Base-by-base conservation (phyloP, 2,888 invertebrate species). In the Lasius fuliginosus region DNA sequence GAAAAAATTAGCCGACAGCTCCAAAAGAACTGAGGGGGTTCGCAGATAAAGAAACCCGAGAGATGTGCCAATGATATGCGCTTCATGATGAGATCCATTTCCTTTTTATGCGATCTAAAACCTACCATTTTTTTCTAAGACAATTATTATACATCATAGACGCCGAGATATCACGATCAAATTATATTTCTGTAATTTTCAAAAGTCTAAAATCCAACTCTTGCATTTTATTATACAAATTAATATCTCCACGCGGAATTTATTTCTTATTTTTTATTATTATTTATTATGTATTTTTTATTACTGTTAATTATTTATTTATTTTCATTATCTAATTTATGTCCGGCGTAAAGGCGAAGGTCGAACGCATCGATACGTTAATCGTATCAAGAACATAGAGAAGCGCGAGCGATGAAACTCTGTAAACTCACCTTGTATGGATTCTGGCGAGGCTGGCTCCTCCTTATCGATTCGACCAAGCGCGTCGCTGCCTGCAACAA, bases 361-460 rank as follows among this genome's bases (percentile, higher is more conserved):
- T 90, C 84, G 86, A 86, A 75, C 86, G 83, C 83, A 76, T 69
- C 87, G 87, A 53, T 91, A 76, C 88, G 82, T 88, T 88, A 88
- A 89, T 90, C 85, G 85, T 73, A 84, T 88, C 77, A 71, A 82
- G 79, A 73, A 60, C 69, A 85, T 64, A 85, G 83, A 36, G 36
- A 36, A 36, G 84, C 74, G 87, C 86, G 82, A 86, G 84, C 87
- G 86, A 90, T 85, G 86, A 87, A 88, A 91, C 87, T 90, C 84
- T 33, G 87, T 86, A 88, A 90, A 91, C 93, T 94, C 89, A 95
- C 95, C 95, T 91, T 94, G 94, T 89, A 94, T 91, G 85, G 94
- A 95, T 91, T 94, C 94, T 90, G 97, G 97, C 93, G 98, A 97
- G 93, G 97, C 97, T 87, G 97, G 97, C 95, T 97, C 97, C 95